Evolutionary conservation across 2,113 vertebrate species (phyloP).

Genomic region (Pituophis catenifer): DNA sequence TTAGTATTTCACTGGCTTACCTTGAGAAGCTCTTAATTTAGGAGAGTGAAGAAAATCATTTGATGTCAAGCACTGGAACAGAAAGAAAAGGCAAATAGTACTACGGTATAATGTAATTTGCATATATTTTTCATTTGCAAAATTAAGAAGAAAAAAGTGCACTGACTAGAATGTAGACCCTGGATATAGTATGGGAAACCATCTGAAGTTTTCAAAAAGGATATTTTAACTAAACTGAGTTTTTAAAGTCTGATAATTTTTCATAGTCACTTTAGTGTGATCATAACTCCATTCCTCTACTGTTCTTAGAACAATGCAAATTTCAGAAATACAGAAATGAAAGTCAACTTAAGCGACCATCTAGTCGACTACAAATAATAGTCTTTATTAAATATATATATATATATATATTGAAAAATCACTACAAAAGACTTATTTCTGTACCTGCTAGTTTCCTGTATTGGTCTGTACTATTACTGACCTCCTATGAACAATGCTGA

Average conservation of each 20-base stretch:
- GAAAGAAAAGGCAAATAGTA: constrained; percentile 17
- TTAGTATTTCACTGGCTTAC: constrained; percentile 25
- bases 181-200: neutral
- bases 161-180: neutral
- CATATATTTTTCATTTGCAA: too few species aligned
- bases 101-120: neutral
- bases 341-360: too few species aligned
- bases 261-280: neutral
- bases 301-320: neutral
- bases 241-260: neutral
- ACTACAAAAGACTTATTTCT: neutral
- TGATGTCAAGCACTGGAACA: constrained; percentile 56
- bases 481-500: constrained; percentile 3
- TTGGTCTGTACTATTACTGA: neutral
- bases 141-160: neutral
- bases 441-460: neutral
- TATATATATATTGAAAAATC: neutral
- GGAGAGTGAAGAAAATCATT: constrained; percentile 61
- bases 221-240: neutral
- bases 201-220: neutral
- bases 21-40: constrained; percentile 53
- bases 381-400: neutral
- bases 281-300: neutral
- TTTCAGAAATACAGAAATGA: neutral
- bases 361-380: neutral